Conservation (phyloP, 30 jellyfish, hydroid and myxozoan genomes). For the Sanderia malayensis region DNA sequence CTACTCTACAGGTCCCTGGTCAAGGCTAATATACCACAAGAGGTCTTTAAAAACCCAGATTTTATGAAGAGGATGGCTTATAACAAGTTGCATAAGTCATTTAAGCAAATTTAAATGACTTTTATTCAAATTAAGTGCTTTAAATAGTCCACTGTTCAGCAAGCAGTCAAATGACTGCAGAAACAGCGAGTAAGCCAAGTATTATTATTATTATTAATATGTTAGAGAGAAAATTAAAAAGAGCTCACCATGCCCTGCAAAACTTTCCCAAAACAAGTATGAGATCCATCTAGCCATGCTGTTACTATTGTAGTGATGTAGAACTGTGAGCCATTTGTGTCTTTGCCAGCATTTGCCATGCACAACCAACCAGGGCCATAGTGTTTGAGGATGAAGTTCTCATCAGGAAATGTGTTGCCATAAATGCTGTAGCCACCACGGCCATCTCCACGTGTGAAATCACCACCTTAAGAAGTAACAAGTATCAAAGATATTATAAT, state of each 20-base stretch:
- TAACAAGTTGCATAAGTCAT: no score
- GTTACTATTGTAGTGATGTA: conserved; percentile 74
- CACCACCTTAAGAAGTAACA: conserved; percentile 90
- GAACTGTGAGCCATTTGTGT: conserved; percentile 91
- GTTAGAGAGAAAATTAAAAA: not conserved
- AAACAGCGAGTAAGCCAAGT: no score
- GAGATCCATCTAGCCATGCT: conserved; percentile 78
- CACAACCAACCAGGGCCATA: conserved; percentile 96
- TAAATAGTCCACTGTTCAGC: no score
- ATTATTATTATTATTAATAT: no score
- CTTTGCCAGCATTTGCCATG: conserved; percentile 96
- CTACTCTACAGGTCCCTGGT: no score
- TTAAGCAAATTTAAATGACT: no score
- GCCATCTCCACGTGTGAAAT: conserved; percentile 71
- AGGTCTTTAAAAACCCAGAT: no score
- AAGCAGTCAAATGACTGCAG: no score
- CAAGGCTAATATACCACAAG: no score
- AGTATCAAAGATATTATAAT: no score
- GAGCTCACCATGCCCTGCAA: conserved; percentile 92
- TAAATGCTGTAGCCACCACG: conserved; percentile 87
- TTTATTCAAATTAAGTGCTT: no score
- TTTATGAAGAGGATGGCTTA: no score
- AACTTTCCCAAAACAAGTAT: conserved; percentile 92
- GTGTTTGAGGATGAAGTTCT: conserved; percentile 59
- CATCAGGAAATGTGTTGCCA: conserved; percentile 87